Conservation (phyloP, 2,888 invertebrate genomes). For the Sylvicola cinctus region DNA sequence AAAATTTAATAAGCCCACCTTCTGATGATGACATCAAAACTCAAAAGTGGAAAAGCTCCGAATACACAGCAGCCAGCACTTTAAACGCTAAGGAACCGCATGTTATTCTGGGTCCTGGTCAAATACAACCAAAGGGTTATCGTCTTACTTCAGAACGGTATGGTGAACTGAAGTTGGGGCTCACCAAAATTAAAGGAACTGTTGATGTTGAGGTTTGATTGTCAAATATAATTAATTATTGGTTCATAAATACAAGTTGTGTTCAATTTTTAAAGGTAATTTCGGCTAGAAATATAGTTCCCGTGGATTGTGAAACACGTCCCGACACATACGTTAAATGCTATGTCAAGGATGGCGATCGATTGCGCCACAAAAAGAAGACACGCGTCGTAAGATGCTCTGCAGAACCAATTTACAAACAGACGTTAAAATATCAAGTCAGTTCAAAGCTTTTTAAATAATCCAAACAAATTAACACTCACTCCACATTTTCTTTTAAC, state of each 20-base stretch:
- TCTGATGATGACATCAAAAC: conserved; percentile 25
- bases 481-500: background rate
- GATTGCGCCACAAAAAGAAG: conserved; percentile 79
- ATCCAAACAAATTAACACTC: background rate
- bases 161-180: conserved; percentile 71
- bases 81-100: conserved; percentile 11
- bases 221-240: background rate
- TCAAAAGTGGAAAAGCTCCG: conserved; percentile 15
- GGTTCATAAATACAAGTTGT: conserved; percentile 1
- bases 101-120: conserved; percentile 50
- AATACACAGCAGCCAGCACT: conserved; percentile 5
- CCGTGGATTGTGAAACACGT: conserved; percentile 47
- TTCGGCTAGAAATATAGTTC: conserved; percentile 45
- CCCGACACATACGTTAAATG: conserved; percentile 88
- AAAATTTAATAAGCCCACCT: conserved; percentile 31
- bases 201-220: conserved; percentile 58
- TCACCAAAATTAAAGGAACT: conserved; percentile 78
- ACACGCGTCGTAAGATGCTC: conserved; percentile 66
- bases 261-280: conserved; percentile 27
- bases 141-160: conserved; percentile 43
- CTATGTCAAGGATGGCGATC: conserved; percentile 72
- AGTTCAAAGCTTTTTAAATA: no score
- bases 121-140: conserved; percentile 58
- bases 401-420: conserved; percentile 68
- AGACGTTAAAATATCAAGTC: conserved; percentile 68